Evolutionary conservation across 1,140 invertebrate species (phyloP), one percentile per base, ranked within the genome.

Genomic region (Bursaphelenchus mucronatus): DNA sequence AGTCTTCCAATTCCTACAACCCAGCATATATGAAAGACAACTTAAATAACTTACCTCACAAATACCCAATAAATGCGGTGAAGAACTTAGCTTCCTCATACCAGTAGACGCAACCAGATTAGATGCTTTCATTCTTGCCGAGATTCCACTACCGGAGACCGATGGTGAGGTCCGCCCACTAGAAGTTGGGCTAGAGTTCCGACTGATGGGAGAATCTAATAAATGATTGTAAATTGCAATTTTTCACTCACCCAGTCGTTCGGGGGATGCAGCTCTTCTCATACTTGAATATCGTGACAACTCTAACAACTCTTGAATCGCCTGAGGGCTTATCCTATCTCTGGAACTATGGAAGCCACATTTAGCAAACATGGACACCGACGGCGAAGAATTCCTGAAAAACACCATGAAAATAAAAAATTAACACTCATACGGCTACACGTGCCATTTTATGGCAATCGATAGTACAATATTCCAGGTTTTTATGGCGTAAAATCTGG

Each of bases 331-430:
- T 30, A 79, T 45, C 8, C 66, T 17, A 15, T 63, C 51, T 30
- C 53, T 47, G 15, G 63, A 65, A 8, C 46, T 21, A 41, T 69
- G 39, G 39, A 66, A 8, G 21, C 65, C 39, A n/a, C 55, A n/a
- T 17, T 43, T 51, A 15, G 67, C 64, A 55, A 79, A 78, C 76
- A 80, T 80, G 30, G 76, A 73, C 9, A 81, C 79, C 13, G 76
- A 79, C 30, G 77, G 77, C 11, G 77, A 79, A 4, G 77, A 79
- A 51, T 79, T 79, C 57, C 77, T 79, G 57, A 52, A 79, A 78
- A 10, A 47, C 58, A 40, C 3, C 43, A 63, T 1, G 1, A 13
- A 30, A 59, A 59, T 5, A 43, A 59, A 1, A 59, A 11, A 11
- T n/a, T 30, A 41, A 39, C 40, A 39, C 41, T 46, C 57, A 59